Evolutionary conservation across 2,888 invertebrate species (phyloP).

Genomic region (Oasisia sp.): DNA sequence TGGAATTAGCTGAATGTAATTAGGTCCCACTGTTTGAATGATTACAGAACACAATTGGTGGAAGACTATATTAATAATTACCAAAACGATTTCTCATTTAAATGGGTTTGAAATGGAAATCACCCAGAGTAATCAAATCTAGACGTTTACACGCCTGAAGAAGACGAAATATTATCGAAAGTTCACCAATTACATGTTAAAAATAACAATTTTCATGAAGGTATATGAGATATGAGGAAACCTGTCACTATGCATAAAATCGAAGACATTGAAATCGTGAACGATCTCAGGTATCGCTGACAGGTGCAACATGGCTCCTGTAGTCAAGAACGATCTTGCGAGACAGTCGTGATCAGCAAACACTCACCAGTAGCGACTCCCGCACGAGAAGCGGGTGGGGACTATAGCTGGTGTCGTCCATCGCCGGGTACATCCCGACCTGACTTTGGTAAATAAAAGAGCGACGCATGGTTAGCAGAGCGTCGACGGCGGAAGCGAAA

Average conservation of each 20-base stretch:
- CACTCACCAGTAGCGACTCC: neutral
- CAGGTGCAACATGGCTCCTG: neutral
- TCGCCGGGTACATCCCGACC: neutral
- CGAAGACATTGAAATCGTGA: no score
- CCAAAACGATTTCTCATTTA: neutral
- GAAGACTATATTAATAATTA: neutral
- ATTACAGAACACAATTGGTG: neutral
- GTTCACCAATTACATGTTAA: no score
- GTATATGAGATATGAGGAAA: no score
- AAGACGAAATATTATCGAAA: no score
- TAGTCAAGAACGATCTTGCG: neutral
- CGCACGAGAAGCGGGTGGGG: neutral
- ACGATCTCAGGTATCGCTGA: neutral
- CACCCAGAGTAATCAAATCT: neutral
- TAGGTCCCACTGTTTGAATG: neutral
- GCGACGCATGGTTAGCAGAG: neutral
- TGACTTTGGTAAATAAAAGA: neutral
- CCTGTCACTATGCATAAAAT: no score
- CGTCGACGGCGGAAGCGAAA: neutral
- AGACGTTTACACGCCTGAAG: neutral
- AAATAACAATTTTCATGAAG: no score
- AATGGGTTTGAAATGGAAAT: neutral
- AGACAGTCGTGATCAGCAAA: neutral
- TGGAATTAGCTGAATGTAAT: neutral
- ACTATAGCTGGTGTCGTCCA: neutral